These are phyloP conservation scores for Caenorhabditis uteleia DNA, from an alignment of 2,888 invertebrate genomes.

Conservation along the genomic window DNA sequence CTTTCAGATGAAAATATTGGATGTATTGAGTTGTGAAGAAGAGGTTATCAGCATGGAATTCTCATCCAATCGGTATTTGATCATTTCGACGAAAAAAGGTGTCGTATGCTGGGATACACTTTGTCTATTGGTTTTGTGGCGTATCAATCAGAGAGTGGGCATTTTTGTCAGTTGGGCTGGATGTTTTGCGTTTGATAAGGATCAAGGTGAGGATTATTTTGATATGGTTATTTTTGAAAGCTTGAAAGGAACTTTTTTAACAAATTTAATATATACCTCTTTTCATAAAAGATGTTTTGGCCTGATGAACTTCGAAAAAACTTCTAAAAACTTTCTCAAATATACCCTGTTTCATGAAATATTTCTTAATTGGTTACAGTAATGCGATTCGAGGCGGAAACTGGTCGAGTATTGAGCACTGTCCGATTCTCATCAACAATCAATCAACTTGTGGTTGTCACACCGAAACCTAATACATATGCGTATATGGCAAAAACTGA, in stretches of 20 bases:
- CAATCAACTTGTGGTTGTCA: conserved; percentile 14
- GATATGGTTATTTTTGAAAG: too few relatives aligned
- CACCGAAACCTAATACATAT: background rate
- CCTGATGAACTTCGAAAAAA: too few relatives aligned
- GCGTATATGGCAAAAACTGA: conserved; percentile 25
- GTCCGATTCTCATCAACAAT: conserved; percentile 21
- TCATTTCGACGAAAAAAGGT: conserved; percentile 20
- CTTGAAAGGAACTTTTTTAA: too few relatives aligned
- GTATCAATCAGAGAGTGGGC: conserved; percentile 23
- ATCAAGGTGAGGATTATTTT: conserved; percentile 7
- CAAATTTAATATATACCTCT: too few relatives aligned
- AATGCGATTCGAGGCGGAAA: conserved; percentile 31
- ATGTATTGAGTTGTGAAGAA: conserved; percentile 26
- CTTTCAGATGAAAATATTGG: conserved; percentile 38
- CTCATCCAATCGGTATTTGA: conserved; percentile 19
- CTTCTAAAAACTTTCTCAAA: background rate
- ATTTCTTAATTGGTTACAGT: conserved; percentile 7
- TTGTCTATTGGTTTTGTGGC: conserved; percentile 18
- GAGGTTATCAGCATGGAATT: conserved; percentile 9
- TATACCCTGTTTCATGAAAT: background rate
- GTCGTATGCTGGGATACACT: conserved; percentile 37
- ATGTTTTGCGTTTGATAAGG: conserved; percentile 17
- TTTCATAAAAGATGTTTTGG: too few relatives aligned
- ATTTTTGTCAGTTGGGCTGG: conserved; percentile 6
- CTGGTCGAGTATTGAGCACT: conserved; percentile 19